Evolutionary conservation across 2,113 vertebrate species (phyloP).

Genomic region (Odobenus rosmarus): DNA sequence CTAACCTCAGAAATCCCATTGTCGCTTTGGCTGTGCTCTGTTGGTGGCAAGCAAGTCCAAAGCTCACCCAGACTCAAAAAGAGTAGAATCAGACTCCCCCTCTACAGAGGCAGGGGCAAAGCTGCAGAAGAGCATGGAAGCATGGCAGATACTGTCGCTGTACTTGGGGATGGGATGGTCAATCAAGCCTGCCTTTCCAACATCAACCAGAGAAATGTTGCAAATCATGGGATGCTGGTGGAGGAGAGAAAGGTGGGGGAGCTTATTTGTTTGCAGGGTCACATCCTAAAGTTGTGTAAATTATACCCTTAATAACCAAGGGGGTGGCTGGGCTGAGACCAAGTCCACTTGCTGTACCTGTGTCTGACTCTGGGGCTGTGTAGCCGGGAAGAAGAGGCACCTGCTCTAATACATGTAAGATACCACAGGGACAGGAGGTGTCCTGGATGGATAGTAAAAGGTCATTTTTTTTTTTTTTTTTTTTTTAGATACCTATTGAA

Average conservation of each 20-base stretch:
- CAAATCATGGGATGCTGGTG: not conserved
- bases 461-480: too few relatives aligned
- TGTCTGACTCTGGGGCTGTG: not conserved
- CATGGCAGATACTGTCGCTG: not conserved
- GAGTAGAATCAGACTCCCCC: not conserved
- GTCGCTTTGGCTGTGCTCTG: not conserved
- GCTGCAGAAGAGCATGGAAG: not conserved
- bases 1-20: not conserved
- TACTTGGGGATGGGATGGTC: not conserved
- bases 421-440: not conserved
- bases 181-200: slow-evolving; percentile 13
- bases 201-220: not conserved
- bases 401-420: not conserved
- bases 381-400: not conserved
- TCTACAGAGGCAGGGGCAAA: not conserved
- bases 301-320: not conserved
- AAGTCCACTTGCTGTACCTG: not conserved
- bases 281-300: not conserved
- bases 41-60: not conserved
- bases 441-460: not conserved
- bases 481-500: not conserved
- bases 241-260: not conserved
- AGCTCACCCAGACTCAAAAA: not conserved
- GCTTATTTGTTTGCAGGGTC: not conserved
- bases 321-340: not conserved